These are phyloP conservation scores for Neoaliturus tenellus DNA, from an alignment of 2,888 invertebrate species.

Conservation along the genomic window DNA sequence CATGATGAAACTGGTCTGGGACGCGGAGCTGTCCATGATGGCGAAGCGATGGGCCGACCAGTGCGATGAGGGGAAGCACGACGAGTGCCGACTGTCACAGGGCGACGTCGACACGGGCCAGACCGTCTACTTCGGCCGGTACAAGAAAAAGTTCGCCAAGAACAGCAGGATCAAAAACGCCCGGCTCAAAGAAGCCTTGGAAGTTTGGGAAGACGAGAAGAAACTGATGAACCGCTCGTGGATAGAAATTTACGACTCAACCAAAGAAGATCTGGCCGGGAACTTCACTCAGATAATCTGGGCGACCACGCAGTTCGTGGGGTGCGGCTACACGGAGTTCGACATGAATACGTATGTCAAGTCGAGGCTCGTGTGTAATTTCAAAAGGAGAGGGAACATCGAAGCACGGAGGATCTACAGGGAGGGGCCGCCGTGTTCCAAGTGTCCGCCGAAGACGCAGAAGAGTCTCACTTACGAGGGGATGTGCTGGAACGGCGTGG, in stretches of 20 bases:
- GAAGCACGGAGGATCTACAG: neutral
- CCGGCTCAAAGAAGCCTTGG: neutral
- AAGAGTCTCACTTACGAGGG: neutral
- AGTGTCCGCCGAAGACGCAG: neutral
- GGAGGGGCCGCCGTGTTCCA: neutral
- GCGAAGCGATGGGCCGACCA: slow-evolving; percentile 26
- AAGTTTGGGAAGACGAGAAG: neutral
- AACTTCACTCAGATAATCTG: slow-evolving; percentile 21
- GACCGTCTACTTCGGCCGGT: neutral
- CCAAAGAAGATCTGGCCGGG: neutral
- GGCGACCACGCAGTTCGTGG: neutral
- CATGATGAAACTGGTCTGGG: slow-evolving; percentile 41
- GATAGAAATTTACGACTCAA: neutral
- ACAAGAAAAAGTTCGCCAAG: neutral
- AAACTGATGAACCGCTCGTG: neutral
- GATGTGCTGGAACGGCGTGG: neutral
- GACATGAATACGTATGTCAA: neutral
- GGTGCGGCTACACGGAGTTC: slow-evolving; percentile 34
- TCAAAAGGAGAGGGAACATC: slow-evolving; percentile 6
- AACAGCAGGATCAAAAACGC: neutral
- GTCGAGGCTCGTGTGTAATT: neutral
- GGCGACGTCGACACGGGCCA: neutral
- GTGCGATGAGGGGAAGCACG: neutral
- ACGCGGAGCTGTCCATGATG: slow-evolving; percentile 10
- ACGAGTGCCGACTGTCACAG: neutral